Conservation (phyloP, 1,140 invertebrate genomes). For the Drosophila lacteicornis region DNA sequence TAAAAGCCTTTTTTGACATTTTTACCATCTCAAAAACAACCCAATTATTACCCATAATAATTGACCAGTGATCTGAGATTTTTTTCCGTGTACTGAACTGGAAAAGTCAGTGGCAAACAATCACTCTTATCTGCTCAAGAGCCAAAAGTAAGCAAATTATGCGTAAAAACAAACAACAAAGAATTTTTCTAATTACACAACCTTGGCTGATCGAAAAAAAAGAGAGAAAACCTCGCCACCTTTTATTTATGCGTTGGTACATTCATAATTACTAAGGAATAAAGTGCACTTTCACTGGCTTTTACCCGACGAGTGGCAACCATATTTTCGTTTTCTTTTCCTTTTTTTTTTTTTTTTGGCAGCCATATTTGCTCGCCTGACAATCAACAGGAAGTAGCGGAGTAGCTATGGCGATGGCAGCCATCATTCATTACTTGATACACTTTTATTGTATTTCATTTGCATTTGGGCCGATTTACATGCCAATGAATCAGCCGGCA, state of each 20-base stretch:
- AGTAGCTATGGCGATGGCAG: background rate
- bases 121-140: constrained; percentile 39
- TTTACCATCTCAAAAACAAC: background rate
- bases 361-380: constrained; percentile 22
- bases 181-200: constrained; percentile 38
- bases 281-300: constrained; percentile 48
- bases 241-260: constrained; percentile 69
- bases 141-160: constrained; percentile 42
- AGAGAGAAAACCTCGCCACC: background rate
- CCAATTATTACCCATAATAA: background rate
- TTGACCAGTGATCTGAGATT: background rate
- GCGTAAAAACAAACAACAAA: constrained; percentile 39
- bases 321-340: constrained; percentile 12
- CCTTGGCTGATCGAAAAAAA: constrained; percentile 3
- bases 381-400: constrained; percentile 23
- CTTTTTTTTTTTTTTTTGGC: constrained; percentile 14
- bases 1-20: too few relatives aligned
- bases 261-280: constrained; percentile 66
- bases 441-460: constrained; percentile 59
- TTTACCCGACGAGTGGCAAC: constrained; percentile 9
- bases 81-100: background rate
- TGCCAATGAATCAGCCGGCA: constrained; percentile 68
- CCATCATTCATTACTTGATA: constrained; percentile 59
- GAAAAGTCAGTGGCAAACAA: constrained; percentile 26
- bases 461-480: constrained; percentile 64